These are phyloP conservation scores for Calameuta idolon DNA, from an alignment of 2,888 invertebrate species.

Conservation along the genomic window DNA sequence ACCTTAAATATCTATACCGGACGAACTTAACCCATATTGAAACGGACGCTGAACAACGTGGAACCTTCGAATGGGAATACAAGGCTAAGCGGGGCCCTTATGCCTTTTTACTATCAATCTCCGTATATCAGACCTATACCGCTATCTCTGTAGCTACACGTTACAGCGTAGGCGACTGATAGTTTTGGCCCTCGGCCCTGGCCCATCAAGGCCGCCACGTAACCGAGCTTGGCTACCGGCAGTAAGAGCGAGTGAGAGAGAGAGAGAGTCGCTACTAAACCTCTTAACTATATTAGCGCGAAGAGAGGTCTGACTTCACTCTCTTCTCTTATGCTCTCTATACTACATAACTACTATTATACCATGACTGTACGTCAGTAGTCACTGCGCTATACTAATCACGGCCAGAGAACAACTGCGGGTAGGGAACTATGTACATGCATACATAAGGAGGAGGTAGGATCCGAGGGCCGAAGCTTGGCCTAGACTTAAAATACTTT, in stretches of 20 bases:
- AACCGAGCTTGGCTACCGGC: constrained; percentile 27
- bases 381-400: background rate
- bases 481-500: constrained; percentile 62
- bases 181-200: constrained; percentile 62
- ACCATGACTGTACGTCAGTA: background rate
- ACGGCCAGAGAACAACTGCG: background rate
- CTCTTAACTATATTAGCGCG: constrained; percentile 47
- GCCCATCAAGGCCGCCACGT: constrained; percentile 54
- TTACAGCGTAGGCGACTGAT: constrained; percentile 26
- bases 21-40: constrained; percentile 1
- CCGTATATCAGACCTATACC: background rate
- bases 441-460: constrained; percentile 30
- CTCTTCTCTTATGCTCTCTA: background rate
- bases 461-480: constrained; percentile 54
- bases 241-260: constrained; percentile 9
- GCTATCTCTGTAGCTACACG: background rate
- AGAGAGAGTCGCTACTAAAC: constrained; percentile 34
- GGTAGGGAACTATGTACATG: background rate
- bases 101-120: background rate
- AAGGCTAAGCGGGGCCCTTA: background rate
- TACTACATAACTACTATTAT: background rate
- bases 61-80: background rate
- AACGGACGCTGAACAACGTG: background rate
- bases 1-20: background rate
- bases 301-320: constrained; percentile 3